Evolutionary conservation across 2,888 invertebrate genomes (phyloP).

Genomic region (Pegoplata infirma): DNA sequence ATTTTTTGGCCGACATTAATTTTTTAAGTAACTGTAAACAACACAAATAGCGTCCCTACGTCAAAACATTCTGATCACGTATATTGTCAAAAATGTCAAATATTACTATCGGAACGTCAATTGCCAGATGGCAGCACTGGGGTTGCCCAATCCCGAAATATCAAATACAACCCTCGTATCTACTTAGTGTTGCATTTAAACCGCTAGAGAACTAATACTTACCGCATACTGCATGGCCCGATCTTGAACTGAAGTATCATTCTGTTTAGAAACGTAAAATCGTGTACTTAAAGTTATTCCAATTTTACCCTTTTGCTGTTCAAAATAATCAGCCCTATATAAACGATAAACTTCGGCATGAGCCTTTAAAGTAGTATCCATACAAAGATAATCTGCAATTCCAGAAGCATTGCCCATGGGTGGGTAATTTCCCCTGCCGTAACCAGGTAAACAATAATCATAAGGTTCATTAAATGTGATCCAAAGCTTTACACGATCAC

Average conservation of each 20-base stretch:
- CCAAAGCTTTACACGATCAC: slow-evolving; percentile 77
- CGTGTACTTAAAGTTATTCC: slow-evolving; percentile 70
- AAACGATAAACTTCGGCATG: slow-evolving; percentile 79
- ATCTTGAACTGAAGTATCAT: slow-evolving; percentile 64
- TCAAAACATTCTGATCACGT: too few species aligned
- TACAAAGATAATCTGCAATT: slow-evolving; percentile 79
- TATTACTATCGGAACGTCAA: too few species aligned
- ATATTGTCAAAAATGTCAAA: too few species aligned
- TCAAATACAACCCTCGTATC: too few species aligned
- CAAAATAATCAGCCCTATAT: slow-evolving; percentile 76
- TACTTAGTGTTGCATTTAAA: too few species aligned
- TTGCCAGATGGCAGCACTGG: too few species aligned
- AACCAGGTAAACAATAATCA: slow-evolving; percentile 74
- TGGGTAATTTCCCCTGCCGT: slow-evolving; percentile 75
- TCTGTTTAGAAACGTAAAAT: slow-evolving; percentile 67
- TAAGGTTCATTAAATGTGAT: slow-evolving; percentile 66
- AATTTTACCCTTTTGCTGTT: slow-evolving; percentile 71
- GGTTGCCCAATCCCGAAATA: too few species aligned
- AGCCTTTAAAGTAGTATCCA: slow-evolving; percentile 79
- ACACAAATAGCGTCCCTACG: too few species aligned
- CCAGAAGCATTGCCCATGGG: slow-evolving; percentile 77
- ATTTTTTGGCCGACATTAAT: too few species aligned
- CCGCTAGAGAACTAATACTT: too few species aligned
- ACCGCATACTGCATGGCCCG: slow-evolving; percentile 70
- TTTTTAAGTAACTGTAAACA: too few species aligned